Evolutionary conservation across 2,888 invertebrate species (phyloP).

Genomic region (Desoria tigrina): DNA sequence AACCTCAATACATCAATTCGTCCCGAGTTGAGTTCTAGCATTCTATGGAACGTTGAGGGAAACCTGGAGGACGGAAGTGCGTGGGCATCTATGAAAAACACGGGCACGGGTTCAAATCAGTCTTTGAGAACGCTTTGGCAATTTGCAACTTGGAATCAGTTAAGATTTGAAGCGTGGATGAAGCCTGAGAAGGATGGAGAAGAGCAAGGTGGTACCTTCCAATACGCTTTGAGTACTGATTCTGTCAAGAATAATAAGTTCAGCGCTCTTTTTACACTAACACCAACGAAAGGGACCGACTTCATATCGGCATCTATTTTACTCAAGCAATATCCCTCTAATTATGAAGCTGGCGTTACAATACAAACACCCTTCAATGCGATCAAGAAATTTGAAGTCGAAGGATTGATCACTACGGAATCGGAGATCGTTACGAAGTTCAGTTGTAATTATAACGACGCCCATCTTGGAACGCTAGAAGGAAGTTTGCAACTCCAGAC

Average conservation of each 20-base stretch:
- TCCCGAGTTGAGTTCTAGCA: constrained; percentile 31
- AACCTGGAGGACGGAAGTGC: constrained; percentile 30
- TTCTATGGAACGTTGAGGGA: constrained; percentile 47
- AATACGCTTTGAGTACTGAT: constrained; percentile 29
- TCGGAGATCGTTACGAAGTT: background rate
- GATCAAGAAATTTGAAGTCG: background rate
- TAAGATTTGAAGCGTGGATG: constrained; percentile 37
- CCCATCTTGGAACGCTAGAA: background rate
- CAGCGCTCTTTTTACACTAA: background rate
- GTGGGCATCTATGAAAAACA: constrained; percentile 28
- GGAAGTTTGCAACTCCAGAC: background rate
- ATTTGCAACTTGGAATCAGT: constrained; percentile 37
- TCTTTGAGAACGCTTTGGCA: constrained; percentile 39
- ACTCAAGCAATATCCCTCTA: background rate
- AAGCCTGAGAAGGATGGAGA: constrained; percentile 17
- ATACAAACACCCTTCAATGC: background rate
- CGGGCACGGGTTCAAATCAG: too few relatives aligned
- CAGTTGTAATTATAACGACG: background rate
- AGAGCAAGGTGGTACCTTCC: constrained; percentile 40
- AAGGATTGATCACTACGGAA: background rate
- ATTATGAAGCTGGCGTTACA: background rate
- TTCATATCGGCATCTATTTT: background rate
- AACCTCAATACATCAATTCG: constrained; percentile 32
- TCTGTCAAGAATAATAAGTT: background rate
- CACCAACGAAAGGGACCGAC: background rate